Percentiles rank a stretch among this genome's conserved stretches.
Conservation (phyloP, 1,140 invertebrate genomes). For the Littorina saxatilis region DNA sequence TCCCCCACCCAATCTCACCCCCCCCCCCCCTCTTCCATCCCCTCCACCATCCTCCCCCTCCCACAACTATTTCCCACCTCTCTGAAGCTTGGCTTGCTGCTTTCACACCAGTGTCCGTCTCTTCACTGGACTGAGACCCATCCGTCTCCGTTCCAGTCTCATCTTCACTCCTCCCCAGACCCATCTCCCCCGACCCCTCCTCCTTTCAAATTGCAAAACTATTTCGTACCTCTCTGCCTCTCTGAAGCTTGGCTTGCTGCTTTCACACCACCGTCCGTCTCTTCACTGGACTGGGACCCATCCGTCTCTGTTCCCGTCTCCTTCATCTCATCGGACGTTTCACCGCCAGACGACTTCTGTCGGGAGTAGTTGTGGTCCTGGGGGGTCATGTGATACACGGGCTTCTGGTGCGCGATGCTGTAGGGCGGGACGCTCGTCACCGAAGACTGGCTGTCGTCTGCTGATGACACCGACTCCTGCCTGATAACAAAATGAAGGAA, state of each 20-base stretch:
- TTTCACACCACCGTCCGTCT: conserved; percentile 28
- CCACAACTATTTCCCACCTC: no score
- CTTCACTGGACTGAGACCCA: conserved; percentile 28
- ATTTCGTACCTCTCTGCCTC: no score
- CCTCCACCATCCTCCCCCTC: no score
- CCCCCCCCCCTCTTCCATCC: background rate
- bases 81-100: no score
- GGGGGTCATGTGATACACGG: conserved; percentile 53
- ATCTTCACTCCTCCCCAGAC: background rate
- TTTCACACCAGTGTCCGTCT: conserved; percentile 28
- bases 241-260: no score
- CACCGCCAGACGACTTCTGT: conserved; percentile 52
- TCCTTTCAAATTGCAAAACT: no score
- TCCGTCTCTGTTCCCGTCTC: conserved; percentile 12
- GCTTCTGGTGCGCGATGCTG: conserved; percentile 42
- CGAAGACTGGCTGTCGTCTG: conserved; percentile 51
- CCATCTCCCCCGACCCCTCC: no score
- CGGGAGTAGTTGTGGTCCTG: conserved; percentile 73
- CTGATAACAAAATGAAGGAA: no score
- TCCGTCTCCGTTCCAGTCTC: conserved; percentile 1
- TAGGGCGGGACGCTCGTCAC: conserved; percentile 37
- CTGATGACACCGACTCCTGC: conserved; percentile 21
- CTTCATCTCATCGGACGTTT: conserved; percentile 34
- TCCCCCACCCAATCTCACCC: no score
- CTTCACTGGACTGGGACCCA: conserved; percentile 29